Evolutionary conservation across 2,888 invertebrate species (phyloP), one percentile per base, ranked within the genome.

Genomic region (Meiosimyza decipiens): DNA sequence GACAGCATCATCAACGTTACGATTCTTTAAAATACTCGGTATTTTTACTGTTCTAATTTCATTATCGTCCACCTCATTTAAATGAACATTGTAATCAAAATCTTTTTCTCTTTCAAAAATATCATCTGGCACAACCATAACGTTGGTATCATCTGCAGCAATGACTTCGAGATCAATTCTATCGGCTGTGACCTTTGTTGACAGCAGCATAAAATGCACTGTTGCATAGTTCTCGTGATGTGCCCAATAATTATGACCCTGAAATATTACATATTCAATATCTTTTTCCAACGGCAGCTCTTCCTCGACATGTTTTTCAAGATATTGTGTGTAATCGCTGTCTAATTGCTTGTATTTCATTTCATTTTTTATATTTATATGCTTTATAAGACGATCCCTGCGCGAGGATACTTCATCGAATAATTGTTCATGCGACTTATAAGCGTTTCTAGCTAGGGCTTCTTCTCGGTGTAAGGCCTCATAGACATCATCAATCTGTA

Each of bases 171-270:
- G 80, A 15, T 77, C 71, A 6, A 81, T 6, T 3, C 62, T 16
- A 49, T 55, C 47, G 7, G 76, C 64, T 5, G 78, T 63, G 5
- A 22, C 40, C 1, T 50, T 51, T n/a, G 22, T 63, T 6, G 64
- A 63, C 18, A 74, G 33, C 11, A 78, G 71, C 12, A 52, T 7
- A 52, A 82, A 77, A 5, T 75, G 47, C 6, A 79, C 79, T 40
- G 71, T 76, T 3, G 84, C 80, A 73, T 84, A 84, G 9, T 57
- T 40, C 6, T 67, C 73, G 65, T 84, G 83, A 64, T 80, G 76
- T 40, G 40, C 40, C 9, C 9, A 40, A 40, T 40, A 40, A 40
- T 71, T 77, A n/a, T 75, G 68, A 6, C 75, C 76, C 1, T 28
- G 49, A 59, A 74, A 81, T 0, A 76, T 76, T 1, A 69, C 54